phyloP scores from a whole-genome alignment of 2,797 vertebrate genomes.

The Falco biarmicus region DNA sequence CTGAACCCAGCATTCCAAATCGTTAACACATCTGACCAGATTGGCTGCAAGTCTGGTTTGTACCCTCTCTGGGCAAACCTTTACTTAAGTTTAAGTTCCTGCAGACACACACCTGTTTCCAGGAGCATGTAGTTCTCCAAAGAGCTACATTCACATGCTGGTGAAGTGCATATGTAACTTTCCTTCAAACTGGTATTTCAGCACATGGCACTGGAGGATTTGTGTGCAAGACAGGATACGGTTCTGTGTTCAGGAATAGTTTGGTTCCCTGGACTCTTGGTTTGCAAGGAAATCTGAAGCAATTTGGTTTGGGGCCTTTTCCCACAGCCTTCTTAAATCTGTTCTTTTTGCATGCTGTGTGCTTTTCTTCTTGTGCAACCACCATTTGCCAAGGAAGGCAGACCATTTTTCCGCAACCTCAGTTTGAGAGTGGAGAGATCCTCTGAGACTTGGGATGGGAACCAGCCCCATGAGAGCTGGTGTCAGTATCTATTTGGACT shows the following conservation, averaged over 20 bases:
- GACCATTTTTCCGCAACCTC: neutral
- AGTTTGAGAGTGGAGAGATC: neutral
- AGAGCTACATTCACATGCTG: neutral
- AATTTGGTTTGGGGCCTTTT: constrained; percentile 1
- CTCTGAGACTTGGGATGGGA: neutral
- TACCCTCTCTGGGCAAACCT: neutral
- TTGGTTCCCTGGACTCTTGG: neutral
- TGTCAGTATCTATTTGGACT: accelerated
- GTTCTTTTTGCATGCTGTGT: neutral
- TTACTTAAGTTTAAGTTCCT: neutral
- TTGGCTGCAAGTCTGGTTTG: neutral
- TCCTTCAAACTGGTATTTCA: neutral
- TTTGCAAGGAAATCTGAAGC: constrained; percentile 17
- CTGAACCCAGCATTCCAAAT: neutral
- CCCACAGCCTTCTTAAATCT: neutral
- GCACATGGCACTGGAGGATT: neutral
- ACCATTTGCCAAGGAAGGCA: neutral
- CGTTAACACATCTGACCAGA: neutral
- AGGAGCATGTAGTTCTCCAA: neutral
- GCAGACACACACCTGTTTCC: neutral
- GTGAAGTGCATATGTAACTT: neutral
- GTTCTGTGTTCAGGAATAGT: neutral
- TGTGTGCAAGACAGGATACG: neutral
- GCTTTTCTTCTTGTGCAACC: neutral
- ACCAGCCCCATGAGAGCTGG: neutral